A percentile compares a stretch with the other conserved stretches of the same genome.
These are phyloP conservation scores for Alces alces DNA, from an alignment of 2,113 vertebrate species.

Conservation along the genomic window DNA sequence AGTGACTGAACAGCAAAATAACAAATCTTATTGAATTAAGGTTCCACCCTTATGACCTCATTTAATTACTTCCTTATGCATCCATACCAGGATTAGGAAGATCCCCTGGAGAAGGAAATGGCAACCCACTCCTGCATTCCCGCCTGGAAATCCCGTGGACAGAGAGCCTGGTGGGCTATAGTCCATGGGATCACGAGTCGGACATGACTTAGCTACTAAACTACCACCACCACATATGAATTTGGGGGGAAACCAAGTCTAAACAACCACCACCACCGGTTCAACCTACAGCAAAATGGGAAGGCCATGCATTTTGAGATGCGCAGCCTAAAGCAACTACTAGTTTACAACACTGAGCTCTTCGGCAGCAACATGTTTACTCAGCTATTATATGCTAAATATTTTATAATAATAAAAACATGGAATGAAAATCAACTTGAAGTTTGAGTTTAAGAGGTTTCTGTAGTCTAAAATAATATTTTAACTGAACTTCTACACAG, in stretches of 20 bases:
- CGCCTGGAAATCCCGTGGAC: not conserved
- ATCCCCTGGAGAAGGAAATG: too few species aligned
- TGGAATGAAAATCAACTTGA: not conserved
- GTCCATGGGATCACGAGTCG: not conserved
- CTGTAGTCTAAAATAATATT: not conserved
- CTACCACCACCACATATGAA: not conserved
- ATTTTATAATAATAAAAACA: not conserved
- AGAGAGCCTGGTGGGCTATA: not conserved
- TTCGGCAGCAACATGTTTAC: not conserved
- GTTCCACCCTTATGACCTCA: not conserved
- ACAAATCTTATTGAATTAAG: not conserved
- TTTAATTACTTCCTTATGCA: not conserved
- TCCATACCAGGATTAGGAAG: not conserved
- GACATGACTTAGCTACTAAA: not conserved
- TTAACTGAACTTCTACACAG: not conserved
- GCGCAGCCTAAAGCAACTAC: not conserved
- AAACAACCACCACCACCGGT: not conserved
- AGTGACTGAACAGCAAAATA: too few species aligned
- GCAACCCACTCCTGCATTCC: too few species aligned
- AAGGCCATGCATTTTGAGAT: not conserved
- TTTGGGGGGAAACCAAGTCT: not conserved
- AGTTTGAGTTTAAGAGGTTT: not conserved
- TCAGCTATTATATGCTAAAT: not conserved
- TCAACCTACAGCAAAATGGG: not conserved
- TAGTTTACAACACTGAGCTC: not conserved